These are phyloP conservation scores for Ceratothoa steindachneri DNA, from an alignment of 2,888 invertebrate species.

Conservation along the genomic window DNA sequence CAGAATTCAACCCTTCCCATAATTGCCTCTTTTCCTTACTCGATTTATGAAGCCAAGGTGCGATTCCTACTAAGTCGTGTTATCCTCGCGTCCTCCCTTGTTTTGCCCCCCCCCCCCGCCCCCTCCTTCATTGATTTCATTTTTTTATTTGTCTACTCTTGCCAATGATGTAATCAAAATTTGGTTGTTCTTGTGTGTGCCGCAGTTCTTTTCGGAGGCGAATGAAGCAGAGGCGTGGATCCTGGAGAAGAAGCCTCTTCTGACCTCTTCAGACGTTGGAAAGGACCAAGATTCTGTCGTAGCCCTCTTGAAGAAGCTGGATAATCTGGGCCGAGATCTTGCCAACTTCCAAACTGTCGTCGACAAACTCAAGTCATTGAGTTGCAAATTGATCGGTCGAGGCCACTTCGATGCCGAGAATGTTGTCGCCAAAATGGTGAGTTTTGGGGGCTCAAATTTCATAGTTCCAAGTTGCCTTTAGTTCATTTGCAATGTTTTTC, in stretches of 20 bases:
- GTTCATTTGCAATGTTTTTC: background rate
- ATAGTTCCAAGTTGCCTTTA: slow-evolving; percentile 14
- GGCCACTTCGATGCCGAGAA: slow-evolving; percentile 76
- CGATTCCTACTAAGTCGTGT: too few relatives aligned
- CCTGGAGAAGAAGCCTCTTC: slow-evolving; percentile 70
- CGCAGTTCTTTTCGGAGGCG: slow-evolving; percentile 79
- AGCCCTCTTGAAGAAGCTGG: slow-evolving; percentile 75
- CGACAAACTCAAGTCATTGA: slow-evolving; percentile 65
- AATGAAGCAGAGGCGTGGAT: slow-evolving; percentile 92
- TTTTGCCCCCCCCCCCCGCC: too few relatives aligned
- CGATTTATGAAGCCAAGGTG: too few relatives aligned
- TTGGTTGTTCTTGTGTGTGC: background rate
- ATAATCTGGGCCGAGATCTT: slow-evolving; percentile 76
- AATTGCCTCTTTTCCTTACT: too few relatives aligned
- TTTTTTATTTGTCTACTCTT: too few relatives aligned
- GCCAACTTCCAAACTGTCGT: slow-evolving; percentile 70
- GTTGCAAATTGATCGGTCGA: slow-evolving; percentile 65
- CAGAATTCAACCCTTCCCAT: too few relatives aligned
- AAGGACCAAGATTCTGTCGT: slow-evolving; percentile 89
- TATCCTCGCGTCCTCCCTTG: too few relatives aligned
- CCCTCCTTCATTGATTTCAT: too few relatives aligned
- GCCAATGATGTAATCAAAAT: too few relatives aligned
- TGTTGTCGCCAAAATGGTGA: slow-evolving; percentile 63
- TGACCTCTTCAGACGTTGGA: slow-evolving; percentile 74
- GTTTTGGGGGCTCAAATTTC: too few relatives aligned